A percentile compares a stretch with the other conserved stretches of the same genome.
These are phyloP conservation scores for Orius laevigatus DNA, from an alignment of 1,140 invertebrate genomes.

Conservation along the genomic window DNA sequence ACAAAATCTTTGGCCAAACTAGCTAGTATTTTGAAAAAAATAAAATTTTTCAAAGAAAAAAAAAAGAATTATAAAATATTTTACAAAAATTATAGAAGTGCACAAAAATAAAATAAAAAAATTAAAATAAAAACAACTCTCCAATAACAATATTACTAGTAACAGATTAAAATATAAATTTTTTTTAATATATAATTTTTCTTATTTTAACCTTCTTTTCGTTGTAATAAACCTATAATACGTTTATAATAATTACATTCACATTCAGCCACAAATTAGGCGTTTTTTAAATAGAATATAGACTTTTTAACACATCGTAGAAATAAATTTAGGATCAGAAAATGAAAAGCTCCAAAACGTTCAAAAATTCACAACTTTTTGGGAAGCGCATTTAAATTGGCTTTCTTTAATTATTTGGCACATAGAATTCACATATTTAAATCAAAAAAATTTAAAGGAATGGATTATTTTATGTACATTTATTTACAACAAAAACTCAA, in stretches of 20 bases:
- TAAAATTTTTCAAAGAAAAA: too few relatives aligned
- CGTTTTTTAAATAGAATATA: slow-evolving; percentile 6
- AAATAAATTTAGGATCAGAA: slow-evolving; percentile 10
- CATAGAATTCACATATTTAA: too few relatives aligned
- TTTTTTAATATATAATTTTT: slow-evolving; percentile 9
- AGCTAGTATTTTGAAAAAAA: too few relatives aligned
- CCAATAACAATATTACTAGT: slow-evolving; percentile 12
- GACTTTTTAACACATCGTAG: slow-evolving; percentile 8
- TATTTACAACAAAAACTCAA: too few relatives aligned
- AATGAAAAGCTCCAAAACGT: background rate
- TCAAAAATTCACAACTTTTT: too few relatives aligned
- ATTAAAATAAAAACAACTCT: slow-evolving; percentile 14
- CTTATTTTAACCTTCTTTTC: slow-evolving; percentile 10
- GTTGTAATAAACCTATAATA: slow-evolving; percentile 1
- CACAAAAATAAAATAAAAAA: background rate
- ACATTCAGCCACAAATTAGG: slow-evolving; percentile 6
- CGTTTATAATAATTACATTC: slow-evolving; percentile 4
- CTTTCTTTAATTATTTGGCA: too few relatives aligned
- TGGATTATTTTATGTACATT: too few relatives aligned
- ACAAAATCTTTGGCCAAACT: too few relatives aligned
- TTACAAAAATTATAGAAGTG: too few relatives aligned
- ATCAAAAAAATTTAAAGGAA: too few relatives aligned
- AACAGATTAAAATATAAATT: background rate
- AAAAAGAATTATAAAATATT: too few relatives aligned
- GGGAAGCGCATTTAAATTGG: too few relatives aligned